phyloP scores from a whole-genome alignment of 2,888 invertebrate genomes.

The Uropetala carovei region DNA sequence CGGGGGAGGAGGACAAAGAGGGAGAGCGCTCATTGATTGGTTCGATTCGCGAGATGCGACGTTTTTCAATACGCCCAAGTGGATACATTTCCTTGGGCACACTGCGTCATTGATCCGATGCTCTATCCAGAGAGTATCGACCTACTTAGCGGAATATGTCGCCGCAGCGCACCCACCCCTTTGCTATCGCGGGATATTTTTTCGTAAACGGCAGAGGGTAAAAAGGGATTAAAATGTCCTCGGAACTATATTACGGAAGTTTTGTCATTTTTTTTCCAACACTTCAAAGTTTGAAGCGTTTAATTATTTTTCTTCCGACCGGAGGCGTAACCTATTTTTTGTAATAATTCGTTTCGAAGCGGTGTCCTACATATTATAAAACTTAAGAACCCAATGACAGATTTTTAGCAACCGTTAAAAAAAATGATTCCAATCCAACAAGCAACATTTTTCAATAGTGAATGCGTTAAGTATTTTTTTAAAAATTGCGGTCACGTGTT shows the following conservation, averaged over 20 bases:
- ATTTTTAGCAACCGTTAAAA: neutral
- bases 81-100: neutral
- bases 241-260: neutral
- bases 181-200: neutral
- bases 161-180: neutral
- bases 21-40: neutral
- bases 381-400: neutral
- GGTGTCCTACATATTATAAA: neutral
- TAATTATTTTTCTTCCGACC: neutral
- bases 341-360: neutral
- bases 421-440: neutral
- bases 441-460: too few species aligned
- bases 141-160: neutral
- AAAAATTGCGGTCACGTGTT: too few species aligned
- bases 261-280: neutral
- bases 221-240: neutral
- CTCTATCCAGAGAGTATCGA: neutral
- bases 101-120: neutral
- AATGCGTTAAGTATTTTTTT: too few species aligned
- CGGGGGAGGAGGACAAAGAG: neutral
- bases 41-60: slow-evolving; percentile 4
- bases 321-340: neutral
- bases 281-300: neutral
- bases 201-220: neutral
- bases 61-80: neutral